Conservation (phyloP, 2,888 invertebrate species). For the Argyra leucocephala region DNA sequence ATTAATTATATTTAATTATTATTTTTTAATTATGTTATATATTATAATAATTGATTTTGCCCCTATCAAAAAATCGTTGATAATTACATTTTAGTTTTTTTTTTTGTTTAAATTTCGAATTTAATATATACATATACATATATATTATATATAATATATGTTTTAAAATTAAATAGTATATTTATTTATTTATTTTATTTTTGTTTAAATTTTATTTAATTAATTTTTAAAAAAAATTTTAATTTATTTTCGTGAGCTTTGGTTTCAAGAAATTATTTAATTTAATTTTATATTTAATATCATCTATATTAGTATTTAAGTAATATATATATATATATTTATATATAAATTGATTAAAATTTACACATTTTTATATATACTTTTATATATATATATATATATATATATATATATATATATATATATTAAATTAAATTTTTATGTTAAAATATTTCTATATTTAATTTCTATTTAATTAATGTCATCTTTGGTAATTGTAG, state of each 20-base stretch:
- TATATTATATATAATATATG: too few species aligned
- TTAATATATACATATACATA: background rate
- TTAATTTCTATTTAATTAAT: background rate
- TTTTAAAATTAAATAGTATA: background rate
- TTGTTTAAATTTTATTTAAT: background rate
- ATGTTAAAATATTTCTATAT: background rate
- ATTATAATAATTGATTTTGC: background rate
- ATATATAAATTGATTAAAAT: constrained; percentile 5
- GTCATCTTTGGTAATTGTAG: background rate
- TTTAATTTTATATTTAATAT: constrained; percentile 20
- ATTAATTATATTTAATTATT: background rate
- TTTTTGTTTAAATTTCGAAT: background rate
- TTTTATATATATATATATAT: background rate
- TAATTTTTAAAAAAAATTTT: background rate
- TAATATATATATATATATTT: background rate
- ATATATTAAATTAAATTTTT: background rate
- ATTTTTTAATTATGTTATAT: background rate
- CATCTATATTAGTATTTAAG: constrained; percentile 15
- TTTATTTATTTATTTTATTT: background rate
- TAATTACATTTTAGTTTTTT: constrained; percentile 2
- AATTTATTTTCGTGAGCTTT: constrained; percentile 6
- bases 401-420: background rate
- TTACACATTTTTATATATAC: background rate
- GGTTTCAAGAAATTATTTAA: constrained; percentile 15
- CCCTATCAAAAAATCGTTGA: constrained; percentile 6